phyloP scores from a whole-genome alignment of 2,888 invertebrate genomes.

The Scaptomyza cyrtandrae region DNA sequence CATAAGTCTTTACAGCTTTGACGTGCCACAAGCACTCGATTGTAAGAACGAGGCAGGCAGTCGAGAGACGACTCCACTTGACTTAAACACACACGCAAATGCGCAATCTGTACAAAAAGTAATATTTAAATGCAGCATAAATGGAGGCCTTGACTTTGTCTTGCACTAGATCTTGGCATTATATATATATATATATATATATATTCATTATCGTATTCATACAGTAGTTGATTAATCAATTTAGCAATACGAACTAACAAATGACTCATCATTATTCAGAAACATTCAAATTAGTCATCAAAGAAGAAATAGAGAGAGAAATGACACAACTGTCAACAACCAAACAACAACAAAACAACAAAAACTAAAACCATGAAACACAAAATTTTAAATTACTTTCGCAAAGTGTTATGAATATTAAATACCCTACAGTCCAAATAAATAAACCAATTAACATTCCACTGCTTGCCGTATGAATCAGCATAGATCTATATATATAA shows the following conservation, averaged over 20 bases:
- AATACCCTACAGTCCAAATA: conserved; percentile 18
- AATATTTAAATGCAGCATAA: neutral
- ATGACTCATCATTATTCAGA: conserved; percentile 31
- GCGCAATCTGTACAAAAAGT: conserved; percentile 50
- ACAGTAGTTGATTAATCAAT: conserved; percentile 43
- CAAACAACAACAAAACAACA: too few relatives aligned
- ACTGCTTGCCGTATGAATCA: neutral
- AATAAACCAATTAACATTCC: conserved; percentile 5
- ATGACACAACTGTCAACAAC: conserved; percentile 43
- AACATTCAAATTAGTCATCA: conserved; percentile 53
- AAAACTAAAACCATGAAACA: conserved; percentile 10
- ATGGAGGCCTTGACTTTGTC: conserved; percentile 45
- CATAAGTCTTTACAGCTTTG: conserved; percentile 56
- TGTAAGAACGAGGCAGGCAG: neutral
- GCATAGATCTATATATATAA: neutral
- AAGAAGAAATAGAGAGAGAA: neutral
- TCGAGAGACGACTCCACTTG: conserved; percentile 29
- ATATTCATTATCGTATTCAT: neutral
- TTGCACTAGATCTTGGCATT: conserved; percentile 20
- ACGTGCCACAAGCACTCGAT: conserved; percentile 30
- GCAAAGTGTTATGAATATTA: conserved; percentile 6
- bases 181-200: conserved; percentile 5
- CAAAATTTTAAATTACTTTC: conserved; percentile 29
- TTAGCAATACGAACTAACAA: conserved; percentile 15
- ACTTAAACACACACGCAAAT: conserved; percentile 62